phyloP scores from a whole-genome alignment of 2,888 invertebrate genomes.

The Tetheella fluctuosa region DNA sequence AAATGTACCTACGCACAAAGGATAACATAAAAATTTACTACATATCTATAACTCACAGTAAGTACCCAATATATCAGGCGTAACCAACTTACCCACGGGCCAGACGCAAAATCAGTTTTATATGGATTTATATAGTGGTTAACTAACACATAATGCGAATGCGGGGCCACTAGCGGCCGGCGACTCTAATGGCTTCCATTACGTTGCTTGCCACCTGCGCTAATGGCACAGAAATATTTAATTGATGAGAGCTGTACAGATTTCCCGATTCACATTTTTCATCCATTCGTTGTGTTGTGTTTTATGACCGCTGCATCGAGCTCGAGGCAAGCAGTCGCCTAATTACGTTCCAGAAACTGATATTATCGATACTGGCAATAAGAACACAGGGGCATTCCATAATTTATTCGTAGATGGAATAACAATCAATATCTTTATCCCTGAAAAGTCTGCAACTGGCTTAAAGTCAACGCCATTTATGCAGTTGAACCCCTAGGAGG shows the following conservation, averaged over 20 bases:
- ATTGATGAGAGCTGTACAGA: slow-evolving; percentile 74
- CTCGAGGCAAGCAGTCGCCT: neutral
- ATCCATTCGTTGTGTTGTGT: slow-evolving; percentile 56
- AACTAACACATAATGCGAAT: slow-evolving; percentile 54
- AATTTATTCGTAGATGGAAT: neutral
- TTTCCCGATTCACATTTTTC: slow-evolving; percentile 69
- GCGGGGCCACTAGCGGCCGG: slow-evolving; percentile 40
- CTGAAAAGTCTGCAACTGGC: neutral
- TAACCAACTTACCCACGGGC: slow-evolving; percentile 27
- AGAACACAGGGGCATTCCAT: neutral
- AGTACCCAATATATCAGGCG: slow-evolving; percentile 16
- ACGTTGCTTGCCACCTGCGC: slow-evolving; percentile 76
- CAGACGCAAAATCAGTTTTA: slow-evolving; percentile 45
- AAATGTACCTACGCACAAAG: slow-evolving; percentile 4
- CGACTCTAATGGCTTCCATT: slow-evolving; percentile 78
- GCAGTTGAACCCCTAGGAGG: too few species aligned
- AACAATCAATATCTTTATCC: neutral
- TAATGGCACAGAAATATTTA: slow-evolving; percentile 82
- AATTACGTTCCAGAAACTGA: slow-evolving; percentile 18
- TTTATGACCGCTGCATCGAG: slow-evolving; percentile 33
- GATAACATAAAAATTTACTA: slow-evolving; percentile 9
- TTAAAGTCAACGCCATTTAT: too few species aligned
- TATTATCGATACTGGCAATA: slow-evolving; percentile 15
- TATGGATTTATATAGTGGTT: slow-evolving; percentile 52
- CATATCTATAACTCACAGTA: slow-evolving; percentile 26